phyloP scores from a whole-genome alignment of 2,888 invertebrate species.

The Epicampocera succincta region DNA sequence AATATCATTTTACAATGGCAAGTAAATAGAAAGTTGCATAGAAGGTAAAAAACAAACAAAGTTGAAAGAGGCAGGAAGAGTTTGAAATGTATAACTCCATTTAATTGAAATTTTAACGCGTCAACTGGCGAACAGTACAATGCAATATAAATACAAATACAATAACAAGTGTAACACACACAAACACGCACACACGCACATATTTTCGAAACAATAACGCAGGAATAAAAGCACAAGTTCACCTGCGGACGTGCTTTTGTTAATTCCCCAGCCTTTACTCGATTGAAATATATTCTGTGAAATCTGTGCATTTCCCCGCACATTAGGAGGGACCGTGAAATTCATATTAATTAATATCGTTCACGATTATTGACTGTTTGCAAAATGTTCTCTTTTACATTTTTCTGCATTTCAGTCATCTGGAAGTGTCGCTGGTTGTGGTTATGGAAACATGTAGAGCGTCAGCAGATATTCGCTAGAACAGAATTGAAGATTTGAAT shows the following conservation, averaged over 20 bases:
- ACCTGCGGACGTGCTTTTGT: conserved; percentile 42
- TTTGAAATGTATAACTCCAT: conserved; percentile 57
- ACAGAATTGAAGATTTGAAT: too few species aligned
- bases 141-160: conserved; percentile 28
- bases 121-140: conserved; percentile 52
- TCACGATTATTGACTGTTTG: too few species aligned
- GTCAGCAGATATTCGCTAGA: too few species aligned
- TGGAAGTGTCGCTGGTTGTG: too few species aligned
- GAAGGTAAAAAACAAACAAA: conserved; percentile 20
- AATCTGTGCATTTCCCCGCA: not conserved
- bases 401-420: too few species aligned
- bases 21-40: conserved; percentile 19
- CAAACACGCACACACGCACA: not conserved
- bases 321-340: conserved; percentile 5
- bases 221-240: conserved; percentile 23
- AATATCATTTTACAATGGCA: conserved; percentile 2
- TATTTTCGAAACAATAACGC: conserved; percentile 23
- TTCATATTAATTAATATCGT: too few species aligned
- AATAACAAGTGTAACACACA: conserved; percentile 14
- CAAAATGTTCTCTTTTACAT: too few species aligned
- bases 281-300: not conserved
- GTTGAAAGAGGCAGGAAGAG: not conserved
- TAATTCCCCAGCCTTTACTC: conserved; percentile 1
- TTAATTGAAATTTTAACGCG: conserved; percentile 69
- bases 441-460: too few species aligned